Conservation (phyloP, 2,888 invertebrate genomes). For the Hemistola chrysoprasaria region DNA sequence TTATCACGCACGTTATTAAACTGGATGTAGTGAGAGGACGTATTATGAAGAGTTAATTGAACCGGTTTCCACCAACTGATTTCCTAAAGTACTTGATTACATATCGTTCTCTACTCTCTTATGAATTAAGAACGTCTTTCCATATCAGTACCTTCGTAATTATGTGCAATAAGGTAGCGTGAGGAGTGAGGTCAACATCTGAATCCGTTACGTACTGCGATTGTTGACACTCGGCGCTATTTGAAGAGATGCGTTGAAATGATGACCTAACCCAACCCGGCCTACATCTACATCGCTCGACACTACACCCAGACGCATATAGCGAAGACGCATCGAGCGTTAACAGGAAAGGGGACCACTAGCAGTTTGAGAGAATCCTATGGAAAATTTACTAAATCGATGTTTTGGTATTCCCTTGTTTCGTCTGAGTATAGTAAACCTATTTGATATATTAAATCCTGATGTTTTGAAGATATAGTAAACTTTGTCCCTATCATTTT, state of each 20-base stretch:
- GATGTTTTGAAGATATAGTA: no score
- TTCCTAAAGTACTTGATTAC: slow-evolving; percentile 3
- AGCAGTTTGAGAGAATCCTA: no score
- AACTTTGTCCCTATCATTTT: no score
- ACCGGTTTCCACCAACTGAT: slow-evolving; percentile 5
- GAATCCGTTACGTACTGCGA: slow-evolving; percentile 14
- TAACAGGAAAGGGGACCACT: no score
- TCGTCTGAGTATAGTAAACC: no score
- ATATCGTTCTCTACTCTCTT: no score
- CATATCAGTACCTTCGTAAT: slow-evolving; percentile 4
- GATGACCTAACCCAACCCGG: slow-evolving; percentile 12
- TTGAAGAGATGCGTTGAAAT: slow-evolving; percentile 13
- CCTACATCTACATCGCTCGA: no score
- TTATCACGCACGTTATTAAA: slow-evolving; percentile 8
- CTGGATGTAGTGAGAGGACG: not conserved
- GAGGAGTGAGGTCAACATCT: slow-evolving; percentile 15
- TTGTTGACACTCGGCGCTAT: slow-evolving; percentile 13
- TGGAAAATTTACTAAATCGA: no score
- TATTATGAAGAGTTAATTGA: slow-evolving; percentile 6
- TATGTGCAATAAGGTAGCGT: slow-evolving; percentile 15
- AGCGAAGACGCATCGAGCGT: no score
- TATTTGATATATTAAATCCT: no score
- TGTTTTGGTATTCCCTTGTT: no score
- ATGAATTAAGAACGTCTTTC: slow-evolving; percentile 2
- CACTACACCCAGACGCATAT: no score